These are phyloP conservation scores for Drosophila serrata DNA, from an alignment of 1,140 invertebrate species.

Conservation along the genomic window DNA sequence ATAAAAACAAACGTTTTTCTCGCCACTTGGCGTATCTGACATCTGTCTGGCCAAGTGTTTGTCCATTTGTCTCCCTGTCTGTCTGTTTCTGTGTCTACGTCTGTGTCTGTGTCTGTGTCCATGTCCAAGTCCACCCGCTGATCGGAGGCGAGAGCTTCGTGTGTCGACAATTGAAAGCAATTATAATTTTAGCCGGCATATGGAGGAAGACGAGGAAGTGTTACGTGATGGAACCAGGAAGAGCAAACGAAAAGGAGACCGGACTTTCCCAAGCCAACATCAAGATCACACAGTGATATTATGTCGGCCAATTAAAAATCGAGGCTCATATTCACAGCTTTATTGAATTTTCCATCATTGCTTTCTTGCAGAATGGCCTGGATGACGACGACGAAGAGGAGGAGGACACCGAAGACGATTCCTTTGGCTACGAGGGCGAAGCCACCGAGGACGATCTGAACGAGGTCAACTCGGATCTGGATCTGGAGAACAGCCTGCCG, in stretches of 20 bases:
- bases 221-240: constrained; percentile 55
- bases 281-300: constrained; percentile 33
- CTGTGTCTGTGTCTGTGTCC: constrained; percentile 36
- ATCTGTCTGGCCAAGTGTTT: constrained; percentile 73
- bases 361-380: constrained; percentile 59
- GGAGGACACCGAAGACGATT: constrained; percentile 74
- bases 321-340: constrained; percentile 24
- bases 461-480: constrained; percentile 77
- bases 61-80: constrained; percentile 32
- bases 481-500: constrained; percentile 54
- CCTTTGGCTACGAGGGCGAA: constrained; percentile 71
- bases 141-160: constrained; percentile 41
- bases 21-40: constrained; percentile 64
- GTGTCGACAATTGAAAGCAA: constrained; percentile 73
- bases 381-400: constrained; percentile 71
- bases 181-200: constrained; percentile 60
- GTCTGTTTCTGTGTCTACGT: constrained; percentile 41
- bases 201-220: constrained; percentile 33
- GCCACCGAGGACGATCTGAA: constrained; percentile 83
- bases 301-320: constrained; percentile 43
- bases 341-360: constrained; percentile 13
- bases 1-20: constrained; percentile 13
- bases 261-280: constrained; percentile 38
- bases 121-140: constrained; percentile 49
- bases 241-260: constrained; percentile 19